phyloP scores from a whole-genome alignment of 1,140 invertebrate genomes.

The Oryctes rhinoceros region DNA sequence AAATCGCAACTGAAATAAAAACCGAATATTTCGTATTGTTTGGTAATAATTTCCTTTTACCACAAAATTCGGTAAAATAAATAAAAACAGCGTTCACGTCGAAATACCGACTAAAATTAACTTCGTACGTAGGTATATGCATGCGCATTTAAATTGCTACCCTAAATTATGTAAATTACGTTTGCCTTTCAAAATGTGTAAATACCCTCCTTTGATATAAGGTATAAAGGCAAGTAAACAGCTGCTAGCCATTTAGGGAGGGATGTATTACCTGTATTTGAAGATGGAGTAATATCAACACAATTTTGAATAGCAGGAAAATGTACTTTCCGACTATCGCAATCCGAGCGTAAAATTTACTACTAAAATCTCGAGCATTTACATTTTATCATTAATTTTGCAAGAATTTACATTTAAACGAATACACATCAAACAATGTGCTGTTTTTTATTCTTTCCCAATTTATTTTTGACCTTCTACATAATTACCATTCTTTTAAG shows the following conservation, averaged over 20 bases:
- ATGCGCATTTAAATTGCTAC: background rate
- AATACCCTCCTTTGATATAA: background rate
- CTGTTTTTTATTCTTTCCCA: too few species aligned
- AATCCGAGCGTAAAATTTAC: too few species aligned
- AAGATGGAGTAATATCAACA: background rate
- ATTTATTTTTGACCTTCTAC: too few species aligned
- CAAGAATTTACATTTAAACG: too few species aligned
- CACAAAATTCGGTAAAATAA: background rate
- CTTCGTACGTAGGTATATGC: background rate
- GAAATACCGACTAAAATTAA: background rate
- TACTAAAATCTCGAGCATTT: too few species aligned
- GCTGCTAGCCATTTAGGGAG: background rate
- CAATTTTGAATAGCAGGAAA: background rate
- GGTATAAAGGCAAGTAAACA: constrained; percentile 5
- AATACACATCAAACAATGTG: too few species aligned
- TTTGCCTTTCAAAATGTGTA: background rate
- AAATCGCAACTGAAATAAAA: too few species aligned
- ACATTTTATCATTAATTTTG: too few species aligned
- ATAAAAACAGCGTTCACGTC: background rate
- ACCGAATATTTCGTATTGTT: too few species aligned
- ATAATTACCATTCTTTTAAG: too few species aligned
- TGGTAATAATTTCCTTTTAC: too few species aligned
- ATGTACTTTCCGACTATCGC: background rate
- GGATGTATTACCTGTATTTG: background rate
- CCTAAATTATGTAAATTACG: background rate